Percentiles rank a stretch among this genome's conserved stretches.
These are phyloP conservation scores for Pseudochaenichthys georgianus DNA, from an alignment of 2,797 vertebrate genomes.

Conservation along the genomic window DNA sequence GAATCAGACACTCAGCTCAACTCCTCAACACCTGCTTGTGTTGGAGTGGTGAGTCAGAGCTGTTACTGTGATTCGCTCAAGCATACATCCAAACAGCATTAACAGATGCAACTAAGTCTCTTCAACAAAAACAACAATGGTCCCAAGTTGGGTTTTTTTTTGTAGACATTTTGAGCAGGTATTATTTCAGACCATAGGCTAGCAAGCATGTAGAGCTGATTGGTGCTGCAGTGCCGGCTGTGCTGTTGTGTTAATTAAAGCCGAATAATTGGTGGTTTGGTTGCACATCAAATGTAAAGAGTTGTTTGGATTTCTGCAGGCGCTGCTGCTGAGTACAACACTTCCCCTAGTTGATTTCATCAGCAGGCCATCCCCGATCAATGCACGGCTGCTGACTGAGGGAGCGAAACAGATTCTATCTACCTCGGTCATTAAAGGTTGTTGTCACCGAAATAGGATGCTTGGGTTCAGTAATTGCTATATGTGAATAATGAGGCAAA, in stretches of 20 bases:
- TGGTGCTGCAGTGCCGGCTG: slow-evolving; percentile 49
- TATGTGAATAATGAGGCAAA: slow-evolving; percentile 60
- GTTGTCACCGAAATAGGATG: slow-evolving; percentile 39
- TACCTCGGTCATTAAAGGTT: slow-evolving; percentile 62
- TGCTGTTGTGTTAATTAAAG: slow-evolving; percentile 73
- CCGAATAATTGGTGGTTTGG: slow-evolving; percentile 67
- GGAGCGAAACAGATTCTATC: slow-evolving; percentile 58
- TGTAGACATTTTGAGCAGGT: slow-evolving; percentile 15
- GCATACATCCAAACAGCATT: slow-evolving; percentile 39
- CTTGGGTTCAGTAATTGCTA: slow-evolving; percentile 59
- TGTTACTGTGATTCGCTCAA: slow-evolving; percentile 16
- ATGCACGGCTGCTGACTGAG: slow-evolving; percentile 73
- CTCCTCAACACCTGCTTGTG: slow-evolving; percentile 38
- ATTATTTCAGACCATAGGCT: slow-evolving; percentile 45
- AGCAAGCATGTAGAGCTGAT: slow-evolving; percentile 50
- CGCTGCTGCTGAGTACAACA: slow-evolving; percentile 36
- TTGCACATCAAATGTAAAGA: slow-evolving; percentile 65
- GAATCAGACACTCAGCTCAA: slow-evolving; percentile 47
- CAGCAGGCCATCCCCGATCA: slow-evolving; percentile 66
- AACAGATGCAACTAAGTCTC: slow-evolving; percentile 58
- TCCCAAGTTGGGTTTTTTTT: slow-evolving; percentile 34
- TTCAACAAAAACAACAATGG: slow-evolving; percentile 35
- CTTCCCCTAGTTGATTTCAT: slow-evolving; percentile 58
- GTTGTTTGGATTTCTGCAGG: slow-evolving; percentile 45
- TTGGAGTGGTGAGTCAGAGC: slow-evolving; percentile 40